Percentiles rank a stretch among this genome's conserved stretches.
These are phyloP conservation scores for Eurytoma adleriae DNA, from an alignment of 2,888 invertebrate genomes.

Conservation along the genomic window DNA sequence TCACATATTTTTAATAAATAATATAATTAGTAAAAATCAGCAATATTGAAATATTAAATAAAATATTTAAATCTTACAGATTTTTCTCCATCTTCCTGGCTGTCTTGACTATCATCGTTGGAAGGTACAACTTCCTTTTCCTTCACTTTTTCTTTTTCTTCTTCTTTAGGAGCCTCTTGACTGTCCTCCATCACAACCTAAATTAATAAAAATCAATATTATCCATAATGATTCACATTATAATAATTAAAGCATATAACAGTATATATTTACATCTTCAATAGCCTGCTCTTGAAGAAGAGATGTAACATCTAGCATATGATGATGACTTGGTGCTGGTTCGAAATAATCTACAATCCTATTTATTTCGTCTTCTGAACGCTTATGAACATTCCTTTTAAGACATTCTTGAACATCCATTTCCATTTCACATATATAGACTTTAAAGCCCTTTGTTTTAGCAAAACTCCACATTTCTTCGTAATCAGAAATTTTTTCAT, in stretches of 20 bases:
- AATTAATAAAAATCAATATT: not conserved
- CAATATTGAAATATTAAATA: not conserved
- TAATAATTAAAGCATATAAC: slow-evolving; percentile 11
- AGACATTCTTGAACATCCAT: slow-evolving; percentile 87
- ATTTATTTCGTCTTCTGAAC: slow-evolving; percentile 87
- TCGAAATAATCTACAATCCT: slow-evolving; percentile 85
- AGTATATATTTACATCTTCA: slow-evolving; percentile 79
- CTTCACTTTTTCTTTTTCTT: slow-evolving; percentile 38
- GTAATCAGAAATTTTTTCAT: slow-evolving; percentile 88
- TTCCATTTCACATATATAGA: slow-evolving; percentile 93
- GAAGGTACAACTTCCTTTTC: slow-evolving; percentile 43
- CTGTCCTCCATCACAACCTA: slow-evolving; percentile 73
- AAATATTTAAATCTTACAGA: slow-evolving; percentile 62
- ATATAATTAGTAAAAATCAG: no score
- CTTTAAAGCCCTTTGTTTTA: slow-evolving; percentile 90
- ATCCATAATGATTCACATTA: not conserved
- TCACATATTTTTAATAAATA: not conserved
- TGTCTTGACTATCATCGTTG: slow-evolving; percentile 73
- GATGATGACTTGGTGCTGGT: slow-evolving; percentile 87
- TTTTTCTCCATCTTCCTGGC: slow-evolving; percentile 68
- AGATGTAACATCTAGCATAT: slow-evolving; percentile 88
- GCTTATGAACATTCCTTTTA: slow-evolving; percentile 90
- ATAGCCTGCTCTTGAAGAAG: slow-evolving; percentile 90
- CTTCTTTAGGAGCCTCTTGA: slow-evolving; percentile 57
- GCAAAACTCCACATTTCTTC: slow-evolving; percentile 93